Evolutionary conservation across 2,113 vertebrate genomes (phyloP).

Genomic region (Misgurnus anguillicaudatus): DNA sequence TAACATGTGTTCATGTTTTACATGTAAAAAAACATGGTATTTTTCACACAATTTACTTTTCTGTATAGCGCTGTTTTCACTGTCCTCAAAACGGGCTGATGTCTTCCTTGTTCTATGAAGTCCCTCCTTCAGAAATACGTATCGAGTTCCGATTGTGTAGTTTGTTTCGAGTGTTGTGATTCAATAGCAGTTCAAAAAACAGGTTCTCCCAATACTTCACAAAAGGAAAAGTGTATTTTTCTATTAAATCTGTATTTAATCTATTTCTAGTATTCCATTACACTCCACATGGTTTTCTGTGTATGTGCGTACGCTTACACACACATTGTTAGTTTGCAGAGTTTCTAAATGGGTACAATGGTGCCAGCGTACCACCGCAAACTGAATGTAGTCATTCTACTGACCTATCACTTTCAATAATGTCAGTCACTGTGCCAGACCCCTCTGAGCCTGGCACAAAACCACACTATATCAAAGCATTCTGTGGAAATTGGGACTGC

Average conservation of each 20-base stretch:
- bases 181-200: no score
- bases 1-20: no score
- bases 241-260: no score
- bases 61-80: no score
- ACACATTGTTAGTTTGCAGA: constrained; percentile 33
- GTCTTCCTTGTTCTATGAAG: no score
- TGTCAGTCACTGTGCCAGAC: constrained; percentile 5
- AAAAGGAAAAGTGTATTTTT: no score
- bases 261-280: not conserved
- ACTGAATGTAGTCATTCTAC: constrained; percentile 28
- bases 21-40: no score
- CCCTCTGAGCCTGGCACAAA: constrained; percentile 23
- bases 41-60: no score
- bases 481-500: constrained; percentile 1
- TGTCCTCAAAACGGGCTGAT: no score
- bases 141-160: no score
- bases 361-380: constrained; percentile 18
- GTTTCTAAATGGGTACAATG: constrained; percentile 30
- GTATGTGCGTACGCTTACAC: constrained; percentile 48
- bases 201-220: not conserved
- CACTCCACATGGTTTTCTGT: not conserved
- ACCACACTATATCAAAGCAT: constrained; percentile 1
- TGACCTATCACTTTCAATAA: constrained; percentile 24
- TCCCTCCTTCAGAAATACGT: no score
- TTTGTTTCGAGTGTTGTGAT: no score